Evolutionary conservation across 1,140 invertebrate genomes (phyloP).

Genomic region (Meloidogyne chitwoodi): DNA sequence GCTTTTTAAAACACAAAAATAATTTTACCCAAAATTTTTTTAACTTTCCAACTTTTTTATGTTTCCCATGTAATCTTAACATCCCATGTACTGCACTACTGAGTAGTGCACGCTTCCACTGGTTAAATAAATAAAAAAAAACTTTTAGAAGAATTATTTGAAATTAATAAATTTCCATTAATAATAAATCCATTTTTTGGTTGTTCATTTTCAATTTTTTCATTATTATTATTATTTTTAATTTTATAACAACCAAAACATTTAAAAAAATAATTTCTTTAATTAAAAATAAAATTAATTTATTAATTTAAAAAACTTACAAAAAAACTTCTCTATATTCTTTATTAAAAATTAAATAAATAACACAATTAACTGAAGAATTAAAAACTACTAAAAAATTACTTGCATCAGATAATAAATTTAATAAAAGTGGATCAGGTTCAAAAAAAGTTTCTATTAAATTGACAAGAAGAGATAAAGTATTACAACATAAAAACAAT

Average conservation of each 20-base stretch:
- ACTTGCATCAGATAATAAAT: constrained; percentile 53
- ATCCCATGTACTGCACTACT: no score
- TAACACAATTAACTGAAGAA: constrained; percentile 52
- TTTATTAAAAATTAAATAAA: constrained; percentile 56
- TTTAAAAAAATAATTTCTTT: background rate
- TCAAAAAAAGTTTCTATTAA: constrained; percentile 59
- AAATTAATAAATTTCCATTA: background rate
- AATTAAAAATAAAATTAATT: background rate
- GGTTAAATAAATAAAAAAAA: no score
- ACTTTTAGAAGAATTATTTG: background rate
- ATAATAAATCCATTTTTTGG: background rate
- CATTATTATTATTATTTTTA: background rate
- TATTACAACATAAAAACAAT: constrained; percentile 54
- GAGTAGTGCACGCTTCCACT: no score
- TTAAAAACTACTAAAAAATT: constrained; percentile 59
- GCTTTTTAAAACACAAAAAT: no score
- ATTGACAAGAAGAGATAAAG: constrained; percentile 57
- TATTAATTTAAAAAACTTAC: constrained; percentile 23
- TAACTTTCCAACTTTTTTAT: no score
- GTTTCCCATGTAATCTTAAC: no score
- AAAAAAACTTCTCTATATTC: constrained; percentile 55
- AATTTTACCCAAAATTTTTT: no score
- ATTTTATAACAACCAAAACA: background rate
- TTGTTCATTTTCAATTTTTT: background rate
- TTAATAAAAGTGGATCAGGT: constrained; percentile 53